phyloP scores from a whole-genome alignment of 2,113 vertebrate genomes.

The Callorhinus ursinus region DNA sequence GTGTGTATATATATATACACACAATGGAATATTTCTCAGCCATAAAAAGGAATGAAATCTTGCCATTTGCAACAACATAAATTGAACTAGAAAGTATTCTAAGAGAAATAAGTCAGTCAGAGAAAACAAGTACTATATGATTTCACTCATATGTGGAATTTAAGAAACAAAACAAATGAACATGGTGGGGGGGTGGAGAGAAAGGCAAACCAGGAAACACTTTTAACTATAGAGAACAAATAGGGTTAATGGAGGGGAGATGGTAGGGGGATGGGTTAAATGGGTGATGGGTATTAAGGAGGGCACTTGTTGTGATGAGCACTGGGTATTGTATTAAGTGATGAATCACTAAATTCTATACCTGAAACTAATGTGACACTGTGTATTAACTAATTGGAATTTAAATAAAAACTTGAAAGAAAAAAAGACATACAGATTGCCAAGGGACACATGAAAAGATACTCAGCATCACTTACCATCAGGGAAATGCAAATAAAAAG shows the following conservation, averaged over 20 bases:
- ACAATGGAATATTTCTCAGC: neutral
- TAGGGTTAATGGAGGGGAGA: neutral
- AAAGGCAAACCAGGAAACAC: neutral
- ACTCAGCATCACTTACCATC: neutral
- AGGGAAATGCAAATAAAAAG: neutral
- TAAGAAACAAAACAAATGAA: neutral
- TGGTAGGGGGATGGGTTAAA: neutral
- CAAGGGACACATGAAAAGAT: neutral
- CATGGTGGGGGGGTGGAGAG: neutral
- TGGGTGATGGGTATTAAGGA: neutral
- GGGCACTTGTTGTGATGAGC: neutral
- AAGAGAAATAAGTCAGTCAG: neutral
- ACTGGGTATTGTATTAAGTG: neutral
- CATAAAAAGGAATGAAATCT: neutral
- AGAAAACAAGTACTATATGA: neutral
- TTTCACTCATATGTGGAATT: neutral
- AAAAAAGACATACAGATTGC: neutral
- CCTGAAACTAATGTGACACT: neutral
- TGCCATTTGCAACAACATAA: neutral
- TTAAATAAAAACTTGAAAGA: neutral
- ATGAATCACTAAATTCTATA: neutral
- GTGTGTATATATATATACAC: too few relatives aligned
- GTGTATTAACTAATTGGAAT: neutral
- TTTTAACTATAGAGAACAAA: neutral
- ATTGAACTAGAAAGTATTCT: neutral